phyloP scores from a whole-genome alignment of 2,113 vertebrate genomes.

The Halichoerus grypus region DNA sequence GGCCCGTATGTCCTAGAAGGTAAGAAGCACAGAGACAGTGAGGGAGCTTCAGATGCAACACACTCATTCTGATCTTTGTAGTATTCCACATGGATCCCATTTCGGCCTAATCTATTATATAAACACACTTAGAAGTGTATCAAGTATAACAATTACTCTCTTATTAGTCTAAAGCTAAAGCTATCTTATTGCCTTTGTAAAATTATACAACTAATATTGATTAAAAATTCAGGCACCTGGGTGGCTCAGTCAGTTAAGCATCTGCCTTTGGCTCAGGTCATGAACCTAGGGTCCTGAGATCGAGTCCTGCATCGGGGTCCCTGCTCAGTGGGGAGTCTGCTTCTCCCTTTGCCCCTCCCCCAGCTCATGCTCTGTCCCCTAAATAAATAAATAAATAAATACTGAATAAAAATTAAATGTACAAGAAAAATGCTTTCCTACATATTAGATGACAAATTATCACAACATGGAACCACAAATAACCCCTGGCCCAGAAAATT shows the following conservation, averaged over 20 bases:
- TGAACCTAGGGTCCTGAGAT: not conserved
- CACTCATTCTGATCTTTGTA: no score
- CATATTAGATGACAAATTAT: not conserved
- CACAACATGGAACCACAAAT: not conserved
- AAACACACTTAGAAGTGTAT: not conserved
- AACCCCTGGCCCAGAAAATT: not conserved
- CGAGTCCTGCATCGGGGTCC: not conserved
- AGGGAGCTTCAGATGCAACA: not conserved
- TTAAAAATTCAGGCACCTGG: not conserved
- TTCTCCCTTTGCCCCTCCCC: not conserved
- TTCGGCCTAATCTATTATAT: not conserved
- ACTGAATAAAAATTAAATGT: not conserved
- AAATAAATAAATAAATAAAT: not conserved
- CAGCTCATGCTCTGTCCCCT: no score
- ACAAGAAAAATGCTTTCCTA: not conserved
- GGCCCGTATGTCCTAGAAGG: constrained; percentile 95
- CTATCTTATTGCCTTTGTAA: not conserved
- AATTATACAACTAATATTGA: not conserved
- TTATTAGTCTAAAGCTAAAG: not conserved
- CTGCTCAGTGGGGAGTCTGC: not conserved
- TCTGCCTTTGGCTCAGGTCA: no score
- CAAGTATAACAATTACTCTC: not conserved
- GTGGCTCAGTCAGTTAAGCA: not conserved
- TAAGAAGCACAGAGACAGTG: constrained; percentile 65
- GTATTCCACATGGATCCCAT: not conserved